Conservation (phyloP, 1,140 invertebrate genomes). For the Heliconius himera region DNA sequence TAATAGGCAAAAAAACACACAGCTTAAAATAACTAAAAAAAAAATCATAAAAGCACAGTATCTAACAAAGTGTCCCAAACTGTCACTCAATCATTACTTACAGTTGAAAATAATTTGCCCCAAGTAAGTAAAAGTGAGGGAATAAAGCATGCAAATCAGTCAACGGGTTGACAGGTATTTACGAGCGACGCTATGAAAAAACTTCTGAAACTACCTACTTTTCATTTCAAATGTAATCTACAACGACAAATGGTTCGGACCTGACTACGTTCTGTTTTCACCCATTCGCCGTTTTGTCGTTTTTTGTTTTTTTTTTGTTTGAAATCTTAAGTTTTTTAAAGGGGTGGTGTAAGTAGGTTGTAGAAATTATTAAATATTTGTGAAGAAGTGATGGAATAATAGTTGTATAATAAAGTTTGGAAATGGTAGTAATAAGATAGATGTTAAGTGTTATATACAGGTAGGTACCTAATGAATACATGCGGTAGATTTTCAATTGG, state of each 20-base stretch:
- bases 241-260: constrained; percentile 71
- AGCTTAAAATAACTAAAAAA: not conserved
- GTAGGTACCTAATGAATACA: too few relatives aligned
- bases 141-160: constrained; percentile 57
- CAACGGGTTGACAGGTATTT: constrained; percentile 69
- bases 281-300: constrained; percentile 46
- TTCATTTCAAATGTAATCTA: constrained; percentile 73
- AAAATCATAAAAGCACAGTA: not conserved
- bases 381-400: not conserved
- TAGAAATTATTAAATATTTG: not conserved
- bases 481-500: too few relatives aligned
- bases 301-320: constrained; percentile 39
- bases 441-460: too few relatives aligned
- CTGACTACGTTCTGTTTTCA: constrained; percentile 55
- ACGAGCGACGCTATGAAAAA: constrained; percentile 61
- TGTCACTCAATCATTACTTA: constrained; percentile 11
- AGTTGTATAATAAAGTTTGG: too few relatives aligned
- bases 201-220: constrained; percentile 69
- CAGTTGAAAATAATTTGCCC: not conserved
- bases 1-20: too few relatives aligned
- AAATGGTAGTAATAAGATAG: not conserved
- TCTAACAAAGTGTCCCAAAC: not conserved
- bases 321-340: constrained; percentile 27
- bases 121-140: not conserved
- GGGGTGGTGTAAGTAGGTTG: not conserved